These are phyloP conservation scores for Nothura maculosa DNA, from an alignment of 2,797 vertebrate species.

Conservation along the genomic window DNA sequence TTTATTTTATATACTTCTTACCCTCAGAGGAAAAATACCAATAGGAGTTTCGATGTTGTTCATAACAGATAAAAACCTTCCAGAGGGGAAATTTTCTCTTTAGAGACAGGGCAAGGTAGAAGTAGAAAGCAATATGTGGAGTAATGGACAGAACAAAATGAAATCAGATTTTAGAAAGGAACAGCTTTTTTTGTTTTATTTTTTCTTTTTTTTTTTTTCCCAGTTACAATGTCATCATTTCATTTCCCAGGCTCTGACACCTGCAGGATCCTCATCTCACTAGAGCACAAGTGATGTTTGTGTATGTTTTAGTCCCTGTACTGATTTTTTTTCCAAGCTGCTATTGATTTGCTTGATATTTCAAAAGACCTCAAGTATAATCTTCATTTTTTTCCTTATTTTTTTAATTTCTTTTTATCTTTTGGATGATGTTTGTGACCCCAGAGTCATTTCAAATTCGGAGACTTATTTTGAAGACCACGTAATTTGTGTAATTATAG, in stretches of 20 bases:
- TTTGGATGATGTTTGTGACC: constrained; percentile 5
- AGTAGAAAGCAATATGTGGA: constrained; percentile 43
- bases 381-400: not conserved
- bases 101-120: constrained; percentile 48
- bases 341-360: constrained; percentile 35
- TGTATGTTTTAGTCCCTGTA: not conserved
- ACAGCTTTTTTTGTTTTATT: not conserved
- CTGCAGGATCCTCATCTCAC: not conserved
- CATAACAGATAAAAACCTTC: constrained; percentile 63
- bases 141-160: constrained; percentile 46
- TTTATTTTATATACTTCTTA: constrained; percentile 65
- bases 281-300: not conserved
- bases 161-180: constrained; percentile 50
- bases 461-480: constrained; percentile 13
- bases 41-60: constrained; percentile 56
- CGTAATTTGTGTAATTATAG: constrained; percentile 18
- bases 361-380: constrained; percentile 17
- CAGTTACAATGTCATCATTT: not conserved
- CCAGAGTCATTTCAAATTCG: constrained; percentile 31
- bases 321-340: not conserved
- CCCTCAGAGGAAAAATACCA: constrained; percentile 64
- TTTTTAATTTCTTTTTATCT: constrained; percentile 34
- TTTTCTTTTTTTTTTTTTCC: not conserved
- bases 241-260: constrained; percentile 15
- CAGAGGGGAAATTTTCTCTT: constrained; percentile 65